Evolutionary conservation across 2,797 vertebrate genomes (phyloP), one percentile per base, ranked within the genome.

Genomic region (Prunella strophiata): DNA sequence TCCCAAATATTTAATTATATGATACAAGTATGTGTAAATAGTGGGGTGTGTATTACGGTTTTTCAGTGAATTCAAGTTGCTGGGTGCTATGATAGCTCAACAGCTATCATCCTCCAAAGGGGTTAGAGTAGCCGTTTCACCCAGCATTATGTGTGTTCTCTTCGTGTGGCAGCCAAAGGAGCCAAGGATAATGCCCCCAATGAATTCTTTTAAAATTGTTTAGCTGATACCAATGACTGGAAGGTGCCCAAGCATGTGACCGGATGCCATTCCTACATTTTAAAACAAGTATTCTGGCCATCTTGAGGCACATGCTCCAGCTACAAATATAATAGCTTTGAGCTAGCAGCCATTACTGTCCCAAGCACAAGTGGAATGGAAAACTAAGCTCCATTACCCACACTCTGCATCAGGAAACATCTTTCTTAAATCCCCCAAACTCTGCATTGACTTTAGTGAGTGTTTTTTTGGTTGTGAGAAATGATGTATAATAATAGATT

Each of bases 1-100:
- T 66, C 68, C 81, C 74, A 85, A 93, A 92, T 91, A 89, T 93
- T 96, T 89, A 94, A 72, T 72, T 63, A 66, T 57, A 38, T n/a
- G 62, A 61, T 72, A 92, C 5, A n/a, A 76, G 72, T 81, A 42
- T 91, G 62, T 89, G 91, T 65, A n/a, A n/a, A 75, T 57, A 54
- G 29, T 34, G 50, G 81, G 47, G 34, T 72, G 70, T 72, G 45
- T 42, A 38, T 89, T 78, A 89, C 0, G 3, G 77, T 78, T 95
- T 94, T 82, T 93, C 77, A 89, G 71, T 7, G 67, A 61, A 43
- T 93, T 92, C 58, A 43, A 86, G 70, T 81, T 57, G 58, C n/a
- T 32, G 20, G 20, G 23, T 20, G 89, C 47, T 78, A 57, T 29
- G 87, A 78, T 89, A 87, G 54, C 58, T 48, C 0, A 6, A 71